A percentile compares a stretch with the other conserved stretches of the same genome.
These are phyloP conservation scores for Drepanosiphum platanoidis DNA, from an alignment of 2,888 invertebrate genomes.

Conservation along the genomic window DNA sequence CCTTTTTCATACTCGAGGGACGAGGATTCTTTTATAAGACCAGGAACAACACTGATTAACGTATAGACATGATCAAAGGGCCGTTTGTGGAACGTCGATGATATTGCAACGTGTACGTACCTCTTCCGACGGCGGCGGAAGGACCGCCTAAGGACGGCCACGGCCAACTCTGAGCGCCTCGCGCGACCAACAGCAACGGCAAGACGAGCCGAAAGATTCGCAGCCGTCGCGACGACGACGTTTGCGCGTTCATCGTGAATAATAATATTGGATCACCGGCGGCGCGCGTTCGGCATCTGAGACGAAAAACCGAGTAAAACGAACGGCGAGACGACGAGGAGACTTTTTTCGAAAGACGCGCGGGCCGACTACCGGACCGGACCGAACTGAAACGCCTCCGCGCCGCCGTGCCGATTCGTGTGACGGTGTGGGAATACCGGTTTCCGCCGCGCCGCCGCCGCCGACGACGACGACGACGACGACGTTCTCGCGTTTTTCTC, in stretches of 20 bases:
- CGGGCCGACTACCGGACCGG: slow-evolving; percentile 2
- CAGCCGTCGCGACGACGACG: background rate
- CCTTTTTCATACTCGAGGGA: too few relatives aligned
- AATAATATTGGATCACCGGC: background rate
- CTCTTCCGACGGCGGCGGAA: slow-evolving; percentile 36
- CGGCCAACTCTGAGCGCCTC: slow-evolving; percentile 24
- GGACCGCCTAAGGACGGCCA: slow-evolving; percentile 32
- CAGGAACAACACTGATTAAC: too few relatives aligned
- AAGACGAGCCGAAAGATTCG: background rate
- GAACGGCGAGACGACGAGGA: background rate
- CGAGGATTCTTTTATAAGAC: too few relatives aligned
- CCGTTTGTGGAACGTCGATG: too few relatives aligned
- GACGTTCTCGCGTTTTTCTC: background rate
- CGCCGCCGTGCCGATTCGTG: background rate
- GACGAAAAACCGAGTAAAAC: too few relatives aligned
- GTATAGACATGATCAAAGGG: too few relatives aligned
- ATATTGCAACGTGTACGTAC: too few relatives aligned
- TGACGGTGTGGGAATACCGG: slow-evolving; percentile 45
- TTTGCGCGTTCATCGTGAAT: slow-evolving; percentile 17
- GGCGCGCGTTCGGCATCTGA: background rate
- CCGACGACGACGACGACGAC: background rate
- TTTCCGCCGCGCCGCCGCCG: background rate
- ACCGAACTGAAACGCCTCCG: slow-evolving; percentile 40
- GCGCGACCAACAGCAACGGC: background rate
- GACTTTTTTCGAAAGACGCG: background rate